Evolutionary conservation across 2,888 invertebrate genomes (phyloP).

Genomic region (Pammene aurita): DNA sequence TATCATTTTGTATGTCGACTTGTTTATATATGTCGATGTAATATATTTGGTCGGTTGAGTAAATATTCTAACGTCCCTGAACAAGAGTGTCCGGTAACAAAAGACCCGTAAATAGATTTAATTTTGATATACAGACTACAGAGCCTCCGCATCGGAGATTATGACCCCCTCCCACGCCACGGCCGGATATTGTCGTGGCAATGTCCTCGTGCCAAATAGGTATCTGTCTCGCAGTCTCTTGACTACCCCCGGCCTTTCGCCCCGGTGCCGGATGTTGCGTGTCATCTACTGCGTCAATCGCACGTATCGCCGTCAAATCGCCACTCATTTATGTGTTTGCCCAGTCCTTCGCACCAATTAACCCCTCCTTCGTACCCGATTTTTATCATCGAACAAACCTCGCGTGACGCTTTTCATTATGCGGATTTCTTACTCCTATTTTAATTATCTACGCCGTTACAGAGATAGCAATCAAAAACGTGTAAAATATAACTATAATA

Average conservation of each 20-base stretch:
- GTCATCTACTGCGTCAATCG: constrained; percentile 44
- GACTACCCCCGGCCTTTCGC: background rate
- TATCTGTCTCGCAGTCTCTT: constrained; percentile 29
- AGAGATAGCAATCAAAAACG: constrained; percentile 39
- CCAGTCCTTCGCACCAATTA: constrained; percentile 43
- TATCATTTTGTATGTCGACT: background rate
- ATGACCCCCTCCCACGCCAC: constrained; percentile 46
- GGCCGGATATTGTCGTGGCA: constrained; percentile 49
- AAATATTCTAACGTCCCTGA: background rate
- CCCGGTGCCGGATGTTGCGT: constrained; percentile 47
- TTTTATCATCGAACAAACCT: constrained; percentile 47
- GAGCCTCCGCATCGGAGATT: constrained; percentile 44
- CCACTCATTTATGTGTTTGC: constrained; percentile 33
- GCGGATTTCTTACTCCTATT: constrained; percentile 46
- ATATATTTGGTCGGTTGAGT: background rate
- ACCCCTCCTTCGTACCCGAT: constrained; percentile 46
- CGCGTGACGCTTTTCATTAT: constrained; percentile 54
- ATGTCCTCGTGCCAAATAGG: constrained; percentile 40
- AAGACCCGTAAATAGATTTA: constrained; percentile 35
- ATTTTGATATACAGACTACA: constrained; percentile 35
- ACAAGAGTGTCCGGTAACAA: constrained; percentile 5
- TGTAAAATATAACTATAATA: constrained; percentile 38
- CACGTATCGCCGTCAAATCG: constrained; percentile 32
- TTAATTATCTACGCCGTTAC: constrained; percentile 40
- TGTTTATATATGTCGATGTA: background rate